Conservation (phyloP, 2,888 invertebrate genomes). For the Imbricaverruca yamaguchii region DNA sequence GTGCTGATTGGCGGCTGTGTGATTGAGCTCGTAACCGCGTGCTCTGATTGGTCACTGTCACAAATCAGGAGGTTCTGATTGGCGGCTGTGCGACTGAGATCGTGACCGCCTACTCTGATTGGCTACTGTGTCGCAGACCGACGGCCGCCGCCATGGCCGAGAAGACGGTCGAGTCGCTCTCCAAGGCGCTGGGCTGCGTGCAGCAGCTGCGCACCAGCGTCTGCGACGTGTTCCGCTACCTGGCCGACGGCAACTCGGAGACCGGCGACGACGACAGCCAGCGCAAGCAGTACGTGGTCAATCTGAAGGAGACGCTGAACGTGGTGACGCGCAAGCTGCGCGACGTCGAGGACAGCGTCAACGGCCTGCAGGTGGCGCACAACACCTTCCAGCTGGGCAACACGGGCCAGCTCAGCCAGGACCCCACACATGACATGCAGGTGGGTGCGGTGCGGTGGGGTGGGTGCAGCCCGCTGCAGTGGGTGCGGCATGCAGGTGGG, state of each 20-base stretch:
- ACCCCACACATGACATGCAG: slow-evolving; percentile 69
- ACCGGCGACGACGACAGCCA: background rate
- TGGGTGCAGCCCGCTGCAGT: slow-evolving; percentile 50
- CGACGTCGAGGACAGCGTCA: slow-evolving; percentile 71
- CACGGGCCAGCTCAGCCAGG: slow-evolving; percentile 76
- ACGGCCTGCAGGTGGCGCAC: slow-evolving; percentile 63
- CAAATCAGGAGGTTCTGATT: no score
- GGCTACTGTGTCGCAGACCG: no score
- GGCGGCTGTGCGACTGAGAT: no score
- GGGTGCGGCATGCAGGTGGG: no score
- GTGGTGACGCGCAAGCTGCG: background rate
- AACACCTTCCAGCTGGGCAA: slow-evolving; percentile 76
- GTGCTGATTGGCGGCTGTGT: no score
- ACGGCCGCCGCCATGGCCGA: background rate
- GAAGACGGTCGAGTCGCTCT: slow-evolving; percentile 1
- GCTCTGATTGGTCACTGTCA: no score
- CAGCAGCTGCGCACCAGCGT: background rate
- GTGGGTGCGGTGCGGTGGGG: no score
- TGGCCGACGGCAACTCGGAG: background rate
- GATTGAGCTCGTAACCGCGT: no score
- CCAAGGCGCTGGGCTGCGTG: background rate
- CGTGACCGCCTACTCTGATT: no score
- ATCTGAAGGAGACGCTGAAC: slow-evolving; percentile 18
- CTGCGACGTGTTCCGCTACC: background rate
- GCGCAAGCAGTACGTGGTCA: background rate